phyloP scores from a whole-genome alignment of 2,113 vertebrate species.

The Cinclus cinclus region DNA sequence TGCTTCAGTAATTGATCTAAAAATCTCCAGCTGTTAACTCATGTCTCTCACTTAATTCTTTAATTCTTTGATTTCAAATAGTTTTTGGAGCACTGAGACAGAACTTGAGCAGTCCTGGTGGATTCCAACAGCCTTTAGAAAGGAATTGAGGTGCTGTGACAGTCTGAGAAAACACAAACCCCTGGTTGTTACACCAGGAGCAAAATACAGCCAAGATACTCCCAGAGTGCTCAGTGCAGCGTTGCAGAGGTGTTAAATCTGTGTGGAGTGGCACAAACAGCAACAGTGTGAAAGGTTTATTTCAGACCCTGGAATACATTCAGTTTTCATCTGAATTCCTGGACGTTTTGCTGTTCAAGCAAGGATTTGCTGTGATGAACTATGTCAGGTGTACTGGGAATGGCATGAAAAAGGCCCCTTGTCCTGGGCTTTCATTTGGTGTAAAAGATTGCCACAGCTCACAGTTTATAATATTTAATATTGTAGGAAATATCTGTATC shows the following conservation, averaged over 20 bases:
- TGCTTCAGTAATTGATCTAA: neutral
- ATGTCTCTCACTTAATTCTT: neutral
- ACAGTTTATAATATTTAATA: neutral
- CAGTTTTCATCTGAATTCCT: neutral
- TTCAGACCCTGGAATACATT: neutral
- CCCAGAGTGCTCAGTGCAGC: neutral
- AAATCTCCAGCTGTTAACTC: neutral
- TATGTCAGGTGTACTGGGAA: fast-evolving
- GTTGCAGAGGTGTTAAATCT: neutral
- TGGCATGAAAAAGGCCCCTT: neutral
- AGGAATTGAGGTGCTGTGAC: neutral
- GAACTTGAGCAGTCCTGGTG: neutral
- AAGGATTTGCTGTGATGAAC: neutral
- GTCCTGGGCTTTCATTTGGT: neutral
- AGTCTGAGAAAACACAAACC: neutral
- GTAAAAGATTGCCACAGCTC: neutral
- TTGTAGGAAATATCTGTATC: neutral
- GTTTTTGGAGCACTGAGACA: neutral
- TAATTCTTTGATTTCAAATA: neutral
- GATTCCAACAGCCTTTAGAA: neutral
- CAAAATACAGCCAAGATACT: neutral
- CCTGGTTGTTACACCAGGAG: neutral
- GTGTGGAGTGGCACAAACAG: neutral
- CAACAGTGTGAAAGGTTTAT: neutral
- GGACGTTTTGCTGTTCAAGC: neutral